Conservation (phyloP, 2,888 invertebrate genomes). For the Tetramorium bicarinatum region DNA sequence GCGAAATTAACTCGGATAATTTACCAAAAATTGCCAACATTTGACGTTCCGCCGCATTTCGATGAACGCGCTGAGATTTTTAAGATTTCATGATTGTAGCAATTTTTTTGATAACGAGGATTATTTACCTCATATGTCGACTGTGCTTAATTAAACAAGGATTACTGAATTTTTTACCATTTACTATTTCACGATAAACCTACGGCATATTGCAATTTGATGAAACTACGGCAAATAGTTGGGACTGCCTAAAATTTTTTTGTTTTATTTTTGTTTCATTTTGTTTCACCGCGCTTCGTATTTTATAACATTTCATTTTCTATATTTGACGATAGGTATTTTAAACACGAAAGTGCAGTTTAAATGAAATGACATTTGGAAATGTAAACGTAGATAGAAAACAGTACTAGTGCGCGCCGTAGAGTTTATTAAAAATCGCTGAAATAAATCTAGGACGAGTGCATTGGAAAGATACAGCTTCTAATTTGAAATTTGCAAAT, state of each 20-base stretch:
- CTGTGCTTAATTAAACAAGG: constrained; percentile 26
- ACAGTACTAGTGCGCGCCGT: constrained; percentile 21
- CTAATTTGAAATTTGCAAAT: constrained; percentile 53
- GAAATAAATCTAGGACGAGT: constrained; percentile 32
- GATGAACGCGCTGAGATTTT: not conserved
- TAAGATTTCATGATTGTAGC: not conserved
- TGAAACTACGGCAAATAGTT: constrained; percentile 36
- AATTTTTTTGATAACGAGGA: constrained; percentile 3
- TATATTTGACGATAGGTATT: constrained; percentile 52
- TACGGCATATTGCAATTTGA: constrained; percentile 24
- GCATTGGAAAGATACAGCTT: constrained; percentile 10
- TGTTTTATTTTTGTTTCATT: constrained; percentile 46
- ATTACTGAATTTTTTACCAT: constrained; percentile 27
- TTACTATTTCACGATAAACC: constrained; percentile 6
- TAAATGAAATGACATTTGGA: constrained; percentile 49
- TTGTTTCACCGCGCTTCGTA: constrained; percentile 23
- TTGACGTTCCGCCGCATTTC: not conserved
- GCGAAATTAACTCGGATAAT: constrained; percentile 39
- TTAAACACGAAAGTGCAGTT: constrained; percentile 39
- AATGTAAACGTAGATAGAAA: constrained; percentile 36
- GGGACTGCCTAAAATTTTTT: constrained; percentile 8
- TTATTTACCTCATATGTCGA: not conserved
- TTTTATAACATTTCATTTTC: constrained; percentile 39
- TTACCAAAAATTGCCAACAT: constrained; percentile 32
- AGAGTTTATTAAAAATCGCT: constrained; percentile 54